Evolutionary conservation across 2,888 invertebrate species (phyloP).

Genomic region (Trissoscelio sp.): DNA sequence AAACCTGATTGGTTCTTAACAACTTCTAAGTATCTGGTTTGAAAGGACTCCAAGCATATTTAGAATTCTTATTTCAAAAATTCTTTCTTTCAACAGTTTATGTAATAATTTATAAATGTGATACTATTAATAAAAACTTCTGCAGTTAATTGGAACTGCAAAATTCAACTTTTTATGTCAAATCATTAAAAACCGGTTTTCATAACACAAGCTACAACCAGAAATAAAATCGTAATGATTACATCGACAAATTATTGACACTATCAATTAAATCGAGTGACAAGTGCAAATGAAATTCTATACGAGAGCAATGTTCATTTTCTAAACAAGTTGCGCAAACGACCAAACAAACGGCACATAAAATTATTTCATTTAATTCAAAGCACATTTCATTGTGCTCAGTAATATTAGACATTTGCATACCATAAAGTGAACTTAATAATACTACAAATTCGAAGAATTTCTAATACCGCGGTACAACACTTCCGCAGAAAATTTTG

Average conservation of each 20-base stretch:
- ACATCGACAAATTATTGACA: background rate
- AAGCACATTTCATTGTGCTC: conserved; percentile 26
- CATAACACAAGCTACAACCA: too few species aligned
- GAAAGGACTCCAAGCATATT: conserved; percentile 29
- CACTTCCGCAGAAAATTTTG: conserved; percentile 21
- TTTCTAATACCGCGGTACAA: conserved; percentile 41
- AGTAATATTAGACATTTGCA: conserved; percentile 48
- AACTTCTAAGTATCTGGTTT: conserved; percentile 1
- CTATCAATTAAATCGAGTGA: background rate
- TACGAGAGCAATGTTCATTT: conserved; percentile 3
- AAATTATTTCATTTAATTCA: conserved; percentile 42
- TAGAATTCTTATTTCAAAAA: conserved; percentile 5
- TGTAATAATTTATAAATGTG: background rate
- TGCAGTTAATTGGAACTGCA: too few species aligned
- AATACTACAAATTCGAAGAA: conserved; percentile 44
- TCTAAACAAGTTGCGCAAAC: conserved; percentile 10
- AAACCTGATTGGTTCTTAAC: conserved; percentile 49
- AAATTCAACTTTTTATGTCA: too few species aligned
- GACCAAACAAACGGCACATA: background rate
- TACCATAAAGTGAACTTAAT: conserved; percentile 37
- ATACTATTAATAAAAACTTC: too few species aligned
- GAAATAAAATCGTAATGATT: too few species aligned
- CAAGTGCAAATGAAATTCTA: background rate
- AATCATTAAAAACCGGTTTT: too few species aligned
- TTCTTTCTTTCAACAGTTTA: background rate